Conservation (phyloP, 1,140 invertebrate genomes). For the Anastatus disparis region DNA sequence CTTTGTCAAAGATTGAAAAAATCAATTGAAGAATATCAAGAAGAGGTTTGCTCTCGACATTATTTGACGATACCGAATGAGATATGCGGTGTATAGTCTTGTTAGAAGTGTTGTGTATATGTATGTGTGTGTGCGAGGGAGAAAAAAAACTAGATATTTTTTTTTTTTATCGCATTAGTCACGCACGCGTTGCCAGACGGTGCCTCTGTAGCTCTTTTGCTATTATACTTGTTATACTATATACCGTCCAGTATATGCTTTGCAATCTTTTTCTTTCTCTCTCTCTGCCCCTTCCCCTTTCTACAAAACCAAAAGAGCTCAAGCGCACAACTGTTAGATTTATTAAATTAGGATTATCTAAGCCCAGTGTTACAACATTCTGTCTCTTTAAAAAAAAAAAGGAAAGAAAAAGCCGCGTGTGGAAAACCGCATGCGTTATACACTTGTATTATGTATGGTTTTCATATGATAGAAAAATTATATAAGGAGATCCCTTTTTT, state of each 20-base stretch:
- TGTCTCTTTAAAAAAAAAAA: no score
- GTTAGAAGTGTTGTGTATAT: no score
- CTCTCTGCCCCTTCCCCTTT: no score
- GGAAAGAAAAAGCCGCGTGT: constrained; percentile 59
- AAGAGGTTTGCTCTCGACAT: background rate
- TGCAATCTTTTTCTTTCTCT: no score
- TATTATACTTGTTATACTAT: no score
- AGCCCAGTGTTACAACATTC: constrained; percentile 64
- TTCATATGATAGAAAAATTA: no score
- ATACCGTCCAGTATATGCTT: no score
- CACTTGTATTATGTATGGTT: no score
- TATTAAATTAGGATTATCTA: constrained; percentile 69
- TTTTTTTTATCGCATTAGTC: constrained; percentile 62
- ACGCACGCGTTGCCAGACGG: constrained; percentile 61
- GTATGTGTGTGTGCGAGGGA: background rate
- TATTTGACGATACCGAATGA: constrained; percentile 14
- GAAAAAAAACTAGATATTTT: constrained; percentile 7
- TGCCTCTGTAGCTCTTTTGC: no score
- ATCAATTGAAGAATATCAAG: background rate
- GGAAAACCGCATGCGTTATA: constrained; percentile 65
- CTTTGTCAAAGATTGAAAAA: constrained; percentile 28
- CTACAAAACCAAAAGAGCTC: no score
- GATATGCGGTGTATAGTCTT: no score
- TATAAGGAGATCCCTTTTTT: no score
- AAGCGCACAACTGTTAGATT: constrained; percentile 66